These are phyloP conservation scores for Sternarchorhynchus goeldii DNA, from an alignment of 2,797 vertebrate species.

Conservation along the genomic window DNA sequence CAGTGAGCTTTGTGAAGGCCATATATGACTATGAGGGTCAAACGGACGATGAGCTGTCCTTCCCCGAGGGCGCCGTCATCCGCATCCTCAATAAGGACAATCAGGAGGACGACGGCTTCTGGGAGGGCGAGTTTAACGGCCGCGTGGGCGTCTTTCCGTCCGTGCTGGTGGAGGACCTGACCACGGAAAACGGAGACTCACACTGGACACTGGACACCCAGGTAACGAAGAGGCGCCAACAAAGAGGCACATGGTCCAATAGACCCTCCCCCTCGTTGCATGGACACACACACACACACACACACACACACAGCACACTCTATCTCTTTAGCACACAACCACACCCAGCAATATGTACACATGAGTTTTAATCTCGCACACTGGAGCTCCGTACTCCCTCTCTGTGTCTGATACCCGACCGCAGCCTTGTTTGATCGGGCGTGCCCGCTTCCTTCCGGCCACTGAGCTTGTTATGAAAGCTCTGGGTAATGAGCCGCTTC, in stretches of 20 bases:
- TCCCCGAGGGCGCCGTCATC: constrained; percentile 93
- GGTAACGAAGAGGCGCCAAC: constrained; percentile 61
- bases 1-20: constrained; percentile 93
- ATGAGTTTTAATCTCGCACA: too few species aligned
- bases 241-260: too few species aligned
- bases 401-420: constrained; percentile 26
- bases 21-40: constrained; percentile 98
- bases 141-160: constrained; percentile 93
- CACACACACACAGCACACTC: too few species aligned
- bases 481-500: constrained; percentile 15
- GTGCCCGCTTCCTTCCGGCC: constrained; percentile 49
- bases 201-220: constrained; percentile 75
- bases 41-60: constrained; percentile 93
- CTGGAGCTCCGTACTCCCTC: constrained; percentile 26
- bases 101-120: constrained; percentile 97
- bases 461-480: neutral
- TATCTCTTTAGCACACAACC: too few species aligned
- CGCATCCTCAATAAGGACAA: constrained; percentile 95
- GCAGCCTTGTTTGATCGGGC: constrained; percentile 44
- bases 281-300: too few species aligned
- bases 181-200: constrained; percentile 84
- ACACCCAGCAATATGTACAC: too few species aligned
- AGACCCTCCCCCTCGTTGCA: too few species aligned
- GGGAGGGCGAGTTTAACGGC: constrained; percentile 95
- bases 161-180: constrained; percentile 91